Evolutionary conservation across 2,888 invertebrate genomes (phyloP).

Genomic region (Amorpha juglandis): DNA sequence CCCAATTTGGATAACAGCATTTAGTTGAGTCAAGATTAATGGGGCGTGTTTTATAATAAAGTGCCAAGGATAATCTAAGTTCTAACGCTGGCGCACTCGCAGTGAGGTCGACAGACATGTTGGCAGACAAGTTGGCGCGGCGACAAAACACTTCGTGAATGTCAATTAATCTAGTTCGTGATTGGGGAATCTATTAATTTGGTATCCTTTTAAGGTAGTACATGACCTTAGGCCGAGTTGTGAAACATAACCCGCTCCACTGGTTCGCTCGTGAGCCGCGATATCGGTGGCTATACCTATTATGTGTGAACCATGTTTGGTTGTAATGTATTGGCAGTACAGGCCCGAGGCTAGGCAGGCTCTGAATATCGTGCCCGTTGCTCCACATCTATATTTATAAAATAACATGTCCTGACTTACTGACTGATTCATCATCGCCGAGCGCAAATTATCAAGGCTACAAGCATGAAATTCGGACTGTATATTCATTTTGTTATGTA

Average conservation of each 20-base stretch:
- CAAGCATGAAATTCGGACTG: too few species aligned
- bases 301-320: not conserved
- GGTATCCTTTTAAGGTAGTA: conserved; percentile 26
- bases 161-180: conserved; percentile 29
- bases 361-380: too few species aligned
- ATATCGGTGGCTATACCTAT: not conserved
- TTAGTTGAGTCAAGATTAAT: too few species aligned
- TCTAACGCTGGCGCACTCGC: not conserved
- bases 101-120: conserved; percentile 29
- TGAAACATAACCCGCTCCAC: conserved; percentile 4
- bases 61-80: not conserved
- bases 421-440: too few species aligned
- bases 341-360: not conserved
- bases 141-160: conserved; percentile 28
- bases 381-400: too few species aligned
- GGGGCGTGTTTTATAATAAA: too few species aligned
- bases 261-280: conserved; percentile 8
- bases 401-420: too few species aligned
- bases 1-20: too few species aligned
- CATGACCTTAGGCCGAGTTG: conserved; percentile 17
- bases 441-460: too few species aligned
- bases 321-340: not conserved
- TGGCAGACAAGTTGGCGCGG: conserved; percentile 16
- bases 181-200: conserved; percentile 24
- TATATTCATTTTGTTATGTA: too few species aligned